A percentile compares a stretch with the other conserved stretches of the same genome.
Evolutionary conservation across 2,797 vertebrate genomes (phyloP).

Genomic region (Poeciliopsis paucimaculata): DNA sequence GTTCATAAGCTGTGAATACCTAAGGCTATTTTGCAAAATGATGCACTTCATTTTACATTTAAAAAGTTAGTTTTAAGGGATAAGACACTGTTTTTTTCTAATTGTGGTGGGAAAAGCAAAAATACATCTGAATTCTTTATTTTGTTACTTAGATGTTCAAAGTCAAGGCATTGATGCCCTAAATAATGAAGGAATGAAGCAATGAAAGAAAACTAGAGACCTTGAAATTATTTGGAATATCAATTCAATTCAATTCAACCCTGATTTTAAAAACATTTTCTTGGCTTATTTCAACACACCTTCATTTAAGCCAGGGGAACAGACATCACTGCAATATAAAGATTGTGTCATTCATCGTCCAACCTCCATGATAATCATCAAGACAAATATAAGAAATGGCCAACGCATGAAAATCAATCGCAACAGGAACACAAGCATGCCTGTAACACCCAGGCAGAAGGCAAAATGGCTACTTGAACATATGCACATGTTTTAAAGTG

Average conservation of each 20-base stretch:
- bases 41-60: background rate
- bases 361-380: slow-evolving; percentile 71
- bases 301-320: slow-evolving; percentile 35
- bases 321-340: slow-evolving; percentile 20
- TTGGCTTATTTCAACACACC: background rate
- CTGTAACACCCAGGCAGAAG: slow-evolving; percentile 29
- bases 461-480: slow-evolving; percentile 33
- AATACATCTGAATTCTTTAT: background rate
- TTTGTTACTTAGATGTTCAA: background rate
- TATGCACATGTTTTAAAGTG: slow-evolving; percentile 54
- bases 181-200: background rate
- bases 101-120: background rate
- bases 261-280: slow-evolving; percentile 27
- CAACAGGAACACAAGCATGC: slow-evolving; percentile 23
- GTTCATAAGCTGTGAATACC: slow-evolving; percentile 36
- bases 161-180: background rate
- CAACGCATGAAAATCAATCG: slow-evolving; percentile 34
- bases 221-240: slow-evolving; percentile 51
- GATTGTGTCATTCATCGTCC: slow-evolving; percentile 60
- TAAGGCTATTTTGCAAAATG: background rate
- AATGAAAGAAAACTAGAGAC: slow-evolving; percentile 6
- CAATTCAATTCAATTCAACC: slow-evolving; percentile 36
- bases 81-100: background rate
- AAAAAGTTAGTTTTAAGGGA: background rate
- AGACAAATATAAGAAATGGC: slow-evolving; percentile 66